Conservation (phyloP, 2,113 vertebrate genomes). For the Enhydra lutris region DNA sequence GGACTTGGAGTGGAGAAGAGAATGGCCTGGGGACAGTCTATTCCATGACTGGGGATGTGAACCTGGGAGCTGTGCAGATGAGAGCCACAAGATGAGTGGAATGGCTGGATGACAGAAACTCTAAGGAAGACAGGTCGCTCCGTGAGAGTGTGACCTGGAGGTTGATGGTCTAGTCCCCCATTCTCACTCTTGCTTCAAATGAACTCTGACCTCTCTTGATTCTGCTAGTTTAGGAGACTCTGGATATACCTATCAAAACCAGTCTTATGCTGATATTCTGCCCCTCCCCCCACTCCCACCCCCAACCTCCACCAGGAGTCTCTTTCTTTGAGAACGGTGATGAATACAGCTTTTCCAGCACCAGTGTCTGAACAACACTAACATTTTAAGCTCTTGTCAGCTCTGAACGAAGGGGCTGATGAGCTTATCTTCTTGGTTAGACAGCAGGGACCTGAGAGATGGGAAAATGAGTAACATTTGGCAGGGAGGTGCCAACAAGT, state of each 20-base stretch:
- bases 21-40: not conserved
- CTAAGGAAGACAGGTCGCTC: not conserved
- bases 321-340: not conserved
- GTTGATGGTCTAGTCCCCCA: not conserved
- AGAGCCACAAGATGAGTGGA: not conserved
- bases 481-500: not conserved
- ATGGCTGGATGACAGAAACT: not conserved
- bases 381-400: not conserved
- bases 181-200: not conserved
- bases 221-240: not conserved
- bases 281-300: no score
- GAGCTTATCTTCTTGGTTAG: not conserved
- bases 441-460: not conserved
- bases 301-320: not conserved
- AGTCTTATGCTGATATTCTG: not conserved
- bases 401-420: not conserved
- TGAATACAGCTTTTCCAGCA: not conserved
- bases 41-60: not conserved
- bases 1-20: not conserved
- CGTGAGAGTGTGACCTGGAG: not conserved
- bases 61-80: not conserved
- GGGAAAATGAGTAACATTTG: not conserved
- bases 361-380: not conserved
- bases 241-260: not conserved
- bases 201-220: not conserved